phyloP scores from a whole-genome alignment of 2,797 vertebrate species.

The Artibeus jamaicensis region DNA sequence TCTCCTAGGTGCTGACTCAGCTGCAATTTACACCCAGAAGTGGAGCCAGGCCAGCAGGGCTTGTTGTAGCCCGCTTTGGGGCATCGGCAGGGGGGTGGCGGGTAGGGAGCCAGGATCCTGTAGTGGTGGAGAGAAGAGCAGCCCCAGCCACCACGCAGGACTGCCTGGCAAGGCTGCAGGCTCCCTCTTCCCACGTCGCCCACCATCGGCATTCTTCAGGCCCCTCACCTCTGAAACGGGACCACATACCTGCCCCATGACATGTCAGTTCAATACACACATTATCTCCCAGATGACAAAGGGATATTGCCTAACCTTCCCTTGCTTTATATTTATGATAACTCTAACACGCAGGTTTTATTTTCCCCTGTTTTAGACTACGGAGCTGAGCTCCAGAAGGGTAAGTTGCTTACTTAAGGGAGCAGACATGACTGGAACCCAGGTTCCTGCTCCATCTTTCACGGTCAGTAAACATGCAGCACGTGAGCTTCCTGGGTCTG shows the following conservation, averaged over 20 bases:
- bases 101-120: conserved; percentile 30
- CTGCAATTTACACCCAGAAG: conserved; percentile 67
- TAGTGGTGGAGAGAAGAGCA: conserved; percentile 34
- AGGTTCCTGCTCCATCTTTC: neutral
- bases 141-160: neutral
- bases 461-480: neutral
- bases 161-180: neutral
- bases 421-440: neutral
- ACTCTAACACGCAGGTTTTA: neutral
- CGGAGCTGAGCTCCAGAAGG: neutral
- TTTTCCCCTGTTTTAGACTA: neutral
- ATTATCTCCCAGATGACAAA: neutral
- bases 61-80: conserved; percentile 59
- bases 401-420: neutral
- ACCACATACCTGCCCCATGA: neutral
- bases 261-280: neutral
- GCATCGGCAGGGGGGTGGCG: neutral
- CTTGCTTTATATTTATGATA: neutral
- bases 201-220: neutral
- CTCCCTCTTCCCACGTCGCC: neutral
- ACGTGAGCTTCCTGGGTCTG: neutral
- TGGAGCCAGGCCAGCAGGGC: conserved; percentile 65
- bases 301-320: neutral
- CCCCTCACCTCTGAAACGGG: conserved; percentile 30
- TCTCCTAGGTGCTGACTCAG: conserved; percentile 65